Base-by-base conservation (phyloP, 2,888 invertebrate genomes). In the Eilema caniola region DNA sequence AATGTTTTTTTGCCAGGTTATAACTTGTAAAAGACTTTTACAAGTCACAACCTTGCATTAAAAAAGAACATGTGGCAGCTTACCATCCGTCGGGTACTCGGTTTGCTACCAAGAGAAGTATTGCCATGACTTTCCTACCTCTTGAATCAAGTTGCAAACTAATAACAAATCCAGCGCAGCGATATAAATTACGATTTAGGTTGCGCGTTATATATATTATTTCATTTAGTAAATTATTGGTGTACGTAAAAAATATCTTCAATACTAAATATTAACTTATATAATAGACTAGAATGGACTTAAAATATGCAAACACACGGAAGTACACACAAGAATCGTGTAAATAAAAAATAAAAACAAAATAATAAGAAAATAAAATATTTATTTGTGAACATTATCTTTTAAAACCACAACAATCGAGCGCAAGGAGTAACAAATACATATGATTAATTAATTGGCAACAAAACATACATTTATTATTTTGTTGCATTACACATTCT, bases 311-410 rank as follows among this genome's bases (percentile, higher is more conserved):
- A 47, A 47, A 47, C 47, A 24, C n/a, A n/a, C 56, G n/a, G 8
- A 1, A 23, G 56, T 8, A 8, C n/a, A 56, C 23, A n/a, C 57
- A 68, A 11, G n/a, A 66, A 84, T 84, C 83, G 85, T 86, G 85
- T 82, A 85, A 80, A 57, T 33, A 23, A 63, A 87, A 84, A 78
- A 83, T 28, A 28, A 87, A 86, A 87, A 83, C 75, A 77, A 85
- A 85, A 85, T 41, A 3, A 84, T 83, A 86, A 68, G 78, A 88
- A 88, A 89, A 86, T 85, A 88, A 70, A 85, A 84, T 76, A 80
- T 89, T 87, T 88, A 86, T 88, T 89, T 81, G 66, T 75, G 70
- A 82, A 83, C 72, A 72, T 75, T 72, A 74, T 72, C 41, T 66
- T 63, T 33, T 65, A 68, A 31, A 31, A 67, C 67, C 70, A 71